Evolutionary conservation across 2,888 invertebrate species (phyloP), one percentile per base, ranked within the genome.

Genomic region (Melieria crassipennis): DNA sequence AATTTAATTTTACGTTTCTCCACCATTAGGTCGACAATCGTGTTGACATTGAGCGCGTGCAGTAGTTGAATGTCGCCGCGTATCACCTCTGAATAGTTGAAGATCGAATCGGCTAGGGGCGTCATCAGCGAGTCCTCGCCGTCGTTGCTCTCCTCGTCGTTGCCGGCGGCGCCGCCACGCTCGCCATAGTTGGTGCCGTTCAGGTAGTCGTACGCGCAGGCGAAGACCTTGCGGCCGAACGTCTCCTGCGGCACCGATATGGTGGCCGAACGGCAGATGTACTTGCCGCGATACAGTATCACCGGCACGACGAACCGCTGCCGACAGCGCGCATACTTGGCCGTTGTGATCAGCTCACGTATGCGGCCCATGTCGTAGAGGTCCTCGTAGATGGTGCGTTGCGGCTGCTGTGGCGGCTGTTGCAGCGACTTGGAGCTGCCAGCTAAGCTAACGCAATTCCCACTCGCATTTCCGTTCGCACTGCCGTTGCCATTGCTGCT

Each of bases 1-100:
- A 91, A 94, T 87, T 94, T 94, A 56, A 93, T 91, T 88, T 94
- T 94, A 80, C 93, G 92, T 82, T 93, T 93, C 83, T 94, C 94
- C 7, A 94, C 93, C 94, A 94, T 94, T 68, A 94, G 89, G 86
- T 94, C 94, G 75, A 92, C 90, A 79, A 94, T 94, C 65, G 91
- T 92, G 69, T 89, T 89, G 13, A 94, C 91, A 79, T 91, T 91
- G 48, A 93, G 88, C 30, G 89, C 88, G 83, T 91, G 92, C 50
- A 94, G 85, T 61, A 94, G 86, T 78, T 90, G 89, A 67, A 93
- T 92, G 82, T 94, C 94, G 67, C 82, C 85, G 72, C 81, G 83
- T 65, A 86, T 85, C 50, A 83, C 84, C 76, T 86, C 85, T 16
- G 82, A 82, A 70, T 86, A 85, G 50, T 84, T 82, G 69, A 86